Percentiles rank a stretch among this genome's conserved stretches.
phyloP scores from a whole-genome alignment of 2,888 invertebrate species.

The Cybosia mesomella region DNA sequence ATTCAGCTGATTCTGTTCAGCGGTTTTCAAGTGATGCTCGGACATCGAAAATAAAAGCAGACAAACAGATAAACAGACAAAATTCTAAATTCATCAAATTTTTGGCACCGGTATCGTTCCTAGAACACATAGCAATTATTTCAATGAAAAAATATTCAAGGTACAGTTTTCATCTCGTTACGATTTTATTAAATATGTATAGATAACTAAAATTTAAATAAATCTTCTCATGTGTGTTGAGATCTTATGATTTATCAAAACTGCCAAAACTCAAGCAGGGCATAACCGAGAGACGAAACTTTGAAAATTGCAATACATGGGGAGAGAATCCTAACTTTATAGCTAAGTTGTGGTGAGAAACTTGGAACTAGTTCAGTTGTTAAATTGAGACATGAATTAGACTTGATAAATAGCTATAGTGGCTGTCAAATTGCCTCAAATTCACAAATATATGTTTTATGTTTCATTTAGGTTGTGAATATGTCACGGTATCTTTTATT shows the following conservation, averaged over 20 bases:
- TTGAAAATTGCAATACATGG: conserved; percentile 38
- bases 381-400: conserved; percentile 24
- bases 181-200: too few relatives aligned
- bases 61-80: too few relatives aligned
- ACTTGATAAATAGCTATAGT: conserved; percentile 1
- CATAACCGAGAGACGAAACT: conserved; percentile 37
- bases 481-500: too few relatives aligned
- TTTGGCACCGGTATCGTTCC: too few relatives aligned
- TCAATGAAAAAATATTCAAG: too few relatives aligned
- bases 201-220: conserved; percentile 37
- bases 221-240: conserved; percentile 36
- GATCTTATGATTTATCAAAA: conserved; percentile 48
- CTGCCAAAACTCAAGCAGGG: conserved; percentile 44
- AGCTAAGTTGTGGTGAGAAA: conserved; percentile 34
- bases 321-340: conserved; percentile 32
- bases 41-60: too few relatives aligned
- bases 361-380: conserved; percentile 28
- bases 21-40: too few relatives aligned
- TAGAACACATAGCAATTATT: too few relatives aligned
- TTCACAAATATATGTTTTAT: neutral
- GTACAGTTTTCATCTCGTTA: too few relatives aligned
- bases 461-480: neutral
- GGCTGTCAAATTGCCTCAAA: neutral
- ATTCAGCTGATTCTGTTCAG: too few relatives aligned
- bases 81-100: too few relatives aligned